phyloP scores from a whole-genome alignment of 2,113 vertebrate genomes.

The Platysteira castanea region DNA sequence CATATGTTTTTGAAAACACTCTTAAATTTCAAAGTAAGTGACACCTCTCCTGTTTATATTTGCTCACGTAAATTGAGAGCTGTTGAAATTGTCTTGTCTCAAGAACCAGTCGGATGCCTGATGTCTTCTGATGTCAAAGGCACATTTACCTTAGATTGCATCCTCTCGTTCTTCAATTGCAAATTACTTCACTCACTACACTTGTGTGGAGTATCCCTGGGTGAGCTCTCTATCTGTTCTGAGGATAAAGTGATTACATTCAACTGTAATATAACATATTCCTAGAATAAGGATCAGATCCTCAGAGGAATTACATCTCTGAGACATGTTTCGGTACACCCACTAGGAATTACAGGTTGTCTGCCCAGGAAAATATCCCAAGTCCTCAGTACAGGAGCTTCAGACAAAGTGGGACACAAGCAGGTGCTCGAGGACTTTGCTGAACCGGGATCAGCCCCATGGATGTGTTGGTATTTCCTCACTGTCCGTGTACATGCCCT shows the following conservation, averaged over 20 bases:
- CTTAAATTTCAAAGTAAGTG: background rate
- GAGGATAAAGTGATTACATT: background rate
- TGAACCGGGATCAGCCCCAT: background rate
- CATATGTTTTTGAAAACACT: background rate
- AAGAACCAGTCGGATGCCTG: background rate
- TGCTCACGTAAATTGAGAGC: background rate
- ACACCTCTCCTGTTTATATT: background rate
- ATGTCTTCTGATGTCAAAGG: background rate
- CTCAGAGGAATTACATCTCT: background rate
- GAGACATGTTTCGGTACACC: background rate
- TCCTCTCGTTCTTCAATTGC: background rate
- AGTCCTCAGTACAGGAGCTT: background rate
- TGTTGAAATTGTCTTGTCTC: background rate
- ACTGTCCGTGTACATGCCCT: background rate
- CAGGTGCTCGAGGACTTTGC: background rate
- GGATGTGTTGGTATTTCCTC: background rate
- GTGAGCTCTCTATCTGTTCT: background rate
- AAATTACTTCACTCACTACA: background rate
- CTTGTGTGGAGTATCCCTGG: background rate
- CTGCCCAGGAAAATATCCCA: background rate
- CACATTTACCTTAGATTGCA: background rate
- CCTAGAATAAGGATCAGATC: background rate
- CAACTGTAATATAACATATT: background rate
- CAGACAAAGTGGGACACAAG: background rate
- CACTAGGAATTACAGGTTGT: background rate